Evolutionary conservation across 2,888 invertebrate species (phyloP), one percentile per base, ranked within the genome.

Genomic region (Tromatobia lineatoria): DNA sequence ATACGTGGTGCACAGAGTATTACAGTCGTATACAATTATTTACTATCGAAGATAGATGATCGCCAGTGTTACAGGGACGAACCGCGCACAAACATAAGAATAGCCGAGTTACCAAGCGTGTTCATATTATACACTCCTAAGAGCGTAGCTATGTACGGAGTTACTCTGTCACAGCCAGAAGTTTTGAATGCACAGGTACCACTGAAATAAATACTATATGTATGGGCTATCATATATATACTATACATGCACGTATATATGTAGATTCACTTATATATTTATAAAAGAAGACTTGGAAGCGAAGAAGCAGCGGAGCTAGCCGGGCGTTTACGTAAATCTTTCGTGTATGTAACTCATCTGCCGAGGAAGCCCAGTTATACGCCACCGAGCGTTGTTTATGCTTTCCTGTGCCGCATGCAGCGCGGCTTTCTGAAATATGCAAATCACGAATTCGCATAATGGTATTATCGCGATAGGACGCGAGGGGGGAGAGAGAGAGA

Each of bases 391-490:
- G 92, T 93, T 93, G 92, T 93, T 93, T 93, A 93, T 93, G 93
- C 91, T 93, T 93, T 93, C 93, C 93, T 93, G 93, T 91, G 67
- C 85, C 64, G 85, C 85, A 79, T 82, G 90, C 90, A 89, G 89
- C 91, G 91, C 64, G 64, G 64, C 91, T 93, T 92, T 93, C 93
- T 93, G 92, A 93, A 93, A 93, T 93, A 93, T 93, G 93, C 93
- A 93, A 93, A 93, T 93, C 86, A 92, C 90, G 90, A 92, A 92
- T 92, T 91, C 92, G 92, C 92, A 93, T 93, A 93, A 92, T 93
- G 91, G 92, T 90, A 92, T 92, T 90, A 91, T 91, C 91, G 91
- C 90, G 90, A 91, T 90, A 89, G 90, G 90, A 90, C 88, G 88
- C 87, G 87, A 87, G 85, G 57, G 57, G 71, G 75, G 67, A 77